These are phyloP conservation scores for Tetramorium alpestre DNA, from an alignment of 1,140 invertebrate species.

Conservation along the genomic window DNA sequence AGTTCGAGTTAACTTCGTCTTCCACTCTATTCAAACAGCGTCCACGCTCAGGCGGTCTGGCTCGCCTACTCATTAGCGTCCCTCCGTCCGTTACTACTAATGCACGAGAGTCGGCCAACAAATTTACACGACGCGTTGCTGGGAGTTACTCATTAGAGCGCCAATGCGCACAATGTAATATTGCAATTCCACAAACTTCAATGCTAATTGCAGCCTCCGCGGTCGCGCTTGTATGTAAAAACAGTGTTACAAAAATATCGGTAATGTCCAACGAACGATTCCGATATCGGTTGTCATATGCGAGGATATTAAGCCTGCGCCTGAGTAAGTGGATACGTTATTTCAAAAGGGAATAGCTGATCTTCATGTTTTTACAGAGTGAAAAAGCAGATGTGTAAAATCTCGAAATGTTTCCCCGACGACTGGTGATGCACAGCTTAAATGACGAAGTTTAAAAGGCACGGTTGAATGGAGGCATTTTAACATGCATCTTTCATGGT, in stretches of 20 bases:
- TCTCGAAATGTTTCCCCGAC: background rate
- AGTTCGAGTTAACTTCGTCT: constrained; percentile 58
- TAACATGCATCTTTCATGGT: constrained; percentile 27
- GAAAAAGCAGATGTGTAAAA: background rate
- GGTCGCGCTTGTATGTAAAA: background rate
- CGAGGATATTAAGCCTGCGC: background rate
- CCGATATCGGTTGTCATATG: background rate
- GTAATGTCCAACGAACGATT: no score
- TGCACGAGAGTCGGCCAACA: constrained; percentile 47
- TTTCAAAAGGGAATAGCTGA: background rate
- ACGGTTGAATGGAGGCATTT: constrained; percentile 14
- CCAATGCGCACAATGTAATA: constrained; percentile 57
- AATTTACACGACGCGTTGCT: constrained; percentile 52
- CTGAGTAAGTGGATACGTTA: background rate
- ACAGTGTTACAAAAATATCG: background rate
- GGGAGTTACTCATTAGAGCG: constrained; percentile 46
- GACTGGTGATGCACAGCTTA: background rate
- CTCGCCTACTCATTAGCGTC: constrained; percentile 56
- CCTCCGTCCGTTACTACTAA: constrained; percentile 56
- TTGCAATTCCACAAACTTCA: constrained; percentile 42
- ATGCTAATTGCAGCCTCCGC: constrained; percentile 26
- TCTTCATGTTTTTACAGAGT: background rate
- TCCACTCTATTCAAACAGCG: constrained; percentile 52
- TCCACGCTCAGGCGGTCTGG: constrained; percentile 40
- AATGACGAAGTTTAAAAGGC: constrained; percentile 11